Base-by-base conservation (phyloP, 2,888 invertebrate species). In the Papilio gigon region DNA sequence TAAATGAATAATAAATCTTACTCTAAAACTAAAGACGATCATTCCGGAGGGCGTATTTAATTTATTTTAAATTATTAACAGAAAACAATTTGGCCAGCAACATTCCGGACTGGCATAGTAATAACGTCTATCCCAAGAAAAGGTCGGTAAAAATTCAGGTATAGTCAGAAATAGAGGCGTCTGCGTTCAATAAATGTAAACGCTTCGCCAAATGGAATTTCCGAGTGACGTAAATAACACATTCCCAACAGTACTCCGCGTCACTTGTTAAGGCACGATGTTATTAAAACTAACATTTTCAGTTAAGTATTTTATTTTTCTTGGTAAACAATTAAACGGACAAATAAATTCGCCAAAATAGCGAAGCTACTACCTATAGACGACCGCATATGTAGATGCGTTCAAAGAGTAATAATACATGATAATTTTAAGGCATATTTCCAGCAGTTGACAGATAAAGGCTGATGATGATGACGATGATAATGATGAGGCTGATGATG, bases 81-180 rank as follows among this genome's bases (percentile, higher is more conserved):
- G 35, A 83, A 83, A 81, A 84, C 84, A 84, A 86, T 86, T 88
- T 87, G 88, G 88, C 85, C 73, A 74, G 77, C 61, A 81, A 86
- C 85, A 89, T 89, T 86, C 88, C 84, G 68, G 20, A 76, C 74
- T 79, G 73, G 76, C 80, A 50, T 60, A 66, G 59, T 83, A 84
- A 82, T 84, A 80, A 75, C 80, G 78, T 81, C 83, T 64, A 33
- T 84, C 83, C 80, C 83, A 79, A 22, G 68, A 61, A 67, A 66
- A 58, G 42, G 65, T 17, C 53, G 67, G 65, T 70, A 71, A 70
- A 68, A 70, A 65, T 70, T 65, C 65, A 65, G 64, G 47, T 64
- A 59, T 37, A 59, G 27, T 63, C 59, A 68, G 59, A 65, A 68
- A 64, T 59, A 65, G 68, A 65, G 27, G 59, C 62, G 64, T 63